Base-by-base conservation (phyloP, 2,113 vertebrate species). In the Campylomormyrus numenius region DNA sequence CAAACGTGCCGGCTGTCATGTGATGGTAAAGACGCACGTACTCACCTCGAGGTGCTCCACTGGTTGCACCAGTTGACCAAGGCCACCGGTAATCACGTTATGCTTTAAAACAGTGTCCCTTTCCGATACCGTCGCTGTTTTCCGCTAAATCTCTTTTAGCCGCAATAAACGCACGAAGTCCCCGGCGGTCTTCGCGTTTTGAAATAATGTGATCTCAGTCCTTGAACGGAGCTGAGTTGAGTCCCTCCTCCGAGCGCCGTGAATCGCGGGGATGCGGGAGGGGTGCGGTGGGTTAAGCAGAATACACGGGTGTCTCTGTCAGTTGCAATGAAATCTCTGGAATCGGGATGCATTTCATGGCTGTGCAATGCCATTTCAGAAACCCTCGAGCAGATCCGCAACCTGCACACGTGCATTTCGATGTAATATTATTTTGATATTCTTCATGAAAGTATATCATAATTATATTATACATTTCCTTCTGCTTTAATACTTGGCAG, bases 191-290 rank as follows among this genome's bases (percentile, higher is more conserved):
- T 9, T 31, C 19, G 13, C 35, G 53, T 62, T 45, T 88, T 42
- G 19, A 24, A 58, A 62, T 24, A 66, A 88, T 45, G 17, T 21
- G 19, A n/a, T 21, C 87, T 58, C 35, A 42, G 87, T 87, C 85
- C 83, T 48, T 42, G n/a, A 62, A 56, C 35, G 7, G 53, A 24
- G 87, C 21, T 10, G 35, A 62, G 87, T 24, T 4, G 52, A 88
- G 87, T 46, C 87, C 53, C 87, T 66, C 87, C 87, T 88, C 87
- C 87, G 24, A 66, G 56, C 39, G 19, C 15, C 39, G 86, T 7
- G 35, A 56, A 87, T 19, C 50, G 50, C n/a, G 27, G 86, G 31
- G 86, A 35, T 39, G 17, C 53, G 87, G 52, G 87, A 62, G 53
- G 87, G 87, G 87, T 45, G 87, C 87, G 87, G 35, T 45, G 87